Percentiles rank a stretch among this genome's conserved stretches.
Evolutionary conservation across 2,797 vertebrate genomes (phyloP).

Genomic region (Enteromius treurensis): DNA sequence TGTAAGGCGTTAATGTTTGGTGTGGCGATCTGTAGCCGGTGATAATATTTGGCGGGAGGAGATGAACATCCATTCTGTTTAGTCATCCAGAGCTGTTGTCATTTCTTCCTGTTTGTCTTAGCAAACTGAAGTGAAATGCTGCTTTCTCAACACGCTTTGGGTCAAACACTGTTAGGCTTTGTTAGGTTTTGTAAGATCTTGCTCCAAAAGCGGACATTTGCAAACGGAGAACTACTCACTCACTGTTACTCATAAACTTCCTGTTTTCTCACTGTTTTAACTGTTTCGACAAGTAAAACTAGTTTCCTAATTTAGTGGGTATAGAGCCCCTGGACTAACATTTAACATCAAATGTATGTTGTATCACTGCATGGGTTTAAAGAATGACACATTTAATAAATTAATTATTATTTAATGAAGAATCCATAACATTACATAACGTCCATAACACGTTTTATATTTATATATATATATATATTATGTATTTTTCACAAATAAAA

Average conservation of each 20-base stretch:
- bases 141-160: constrained; percentile 12
- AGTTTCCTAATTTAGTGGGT: constrained; percentile 27
- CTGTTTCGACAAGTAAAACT: constrained; percentile 17
- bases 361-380: background rate
- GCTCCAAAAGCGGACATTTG: constrained; percentile 31
- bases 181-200: constrained; percentile 27
- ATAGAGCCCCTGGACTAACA: background rate
- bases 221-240: constrained; percentile 35
- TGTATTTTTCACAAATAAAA: background rate
- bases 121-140: constrained; percentile 12
- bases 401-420: background rate
- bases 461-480: background rate
- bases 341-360: background rate
- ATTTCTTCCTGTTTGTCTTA: constrained; percentile 1
- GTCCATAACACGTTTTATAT: too few species aligned
- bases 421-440: background rate
- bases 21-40: constrained; percentile 1
- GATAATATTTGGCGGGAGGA: constrained; percentile 36
- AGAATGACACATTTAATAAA: background rate
- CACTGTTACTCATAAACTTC: constrained; percentile 30
- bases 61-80: constrained; percentile 16
- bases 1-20: background rate
- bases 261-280: constrained; percentile 27
- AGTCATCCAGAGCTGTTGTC: constrained; percentile 10
- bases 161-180: constrained; percentile 19